Conservation (phyloP, 2,113 vertebrate genomes). For the Dromas ardeola region DNA sequence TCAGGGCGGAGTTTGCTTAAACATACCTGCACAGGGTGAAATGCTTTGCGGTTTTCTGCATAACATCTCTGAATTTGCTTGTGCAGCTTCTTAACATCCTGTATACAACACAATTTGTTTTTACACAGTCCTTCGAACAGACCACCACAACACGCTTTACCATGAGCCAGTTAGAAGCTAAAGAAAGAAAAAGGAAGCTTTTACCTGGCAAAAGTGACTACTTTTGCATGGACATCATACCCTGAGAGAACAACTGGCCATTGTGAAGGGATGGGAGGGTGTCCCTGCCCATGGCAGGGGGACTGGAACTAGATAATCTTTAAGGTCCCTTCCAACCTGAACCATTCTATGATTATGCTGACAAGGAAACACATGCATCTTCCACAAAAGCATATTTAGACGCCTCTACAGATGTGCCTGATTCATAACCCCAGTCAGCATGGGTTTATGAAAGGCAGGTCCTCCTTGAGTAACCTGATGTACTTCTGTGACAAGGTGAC, state of each 20-base stretch:
- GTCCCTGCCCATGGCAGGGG: too few relatives aligned
- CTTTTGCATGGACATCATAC: not conserved
- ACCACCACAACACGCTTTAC: constrained; percentile 57
- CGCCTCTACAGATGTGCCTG: not conserved
- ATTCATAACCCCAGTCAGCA: not conserved
- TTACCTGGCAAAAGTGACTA: constrained; percentile 36
- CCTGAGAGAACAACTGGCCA: not conserved
- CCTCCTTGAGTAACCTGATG: not conserved
- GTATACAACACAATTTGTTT: constrained; percentile 60
- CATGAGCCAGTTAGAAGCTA: constrained; percentile 45
- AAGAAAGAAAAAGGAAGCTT: constrained; percentile 57
- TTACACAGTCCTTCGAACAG: constrained; percentile 54
- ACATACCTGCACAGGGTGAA: constrained; percentile 89
- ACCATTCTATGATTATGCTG: not conserved
- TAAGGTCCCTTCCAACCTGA: too few relatives aligned
- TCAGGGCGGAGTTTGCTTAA: not conserved
- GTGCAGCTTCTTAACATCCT: constrained; percentile 97
- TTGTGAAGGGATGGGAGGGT: not conserved
- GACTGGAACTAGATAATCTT: too few relatives aligned
- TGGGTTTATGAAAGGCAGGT: not conserved
- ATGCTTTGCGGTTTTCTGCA: constrained; percentile 90
- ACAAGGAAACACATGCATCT: not conserved
- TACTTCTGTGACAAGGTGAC: not conserved
- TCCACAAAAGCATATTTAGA: not conserved
- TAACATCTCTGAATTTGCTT: constrained; percentile 98